Conservation (phyloP, 1,140 invertebrate genomes). For the Sweltsa coloradensis region DNA sequence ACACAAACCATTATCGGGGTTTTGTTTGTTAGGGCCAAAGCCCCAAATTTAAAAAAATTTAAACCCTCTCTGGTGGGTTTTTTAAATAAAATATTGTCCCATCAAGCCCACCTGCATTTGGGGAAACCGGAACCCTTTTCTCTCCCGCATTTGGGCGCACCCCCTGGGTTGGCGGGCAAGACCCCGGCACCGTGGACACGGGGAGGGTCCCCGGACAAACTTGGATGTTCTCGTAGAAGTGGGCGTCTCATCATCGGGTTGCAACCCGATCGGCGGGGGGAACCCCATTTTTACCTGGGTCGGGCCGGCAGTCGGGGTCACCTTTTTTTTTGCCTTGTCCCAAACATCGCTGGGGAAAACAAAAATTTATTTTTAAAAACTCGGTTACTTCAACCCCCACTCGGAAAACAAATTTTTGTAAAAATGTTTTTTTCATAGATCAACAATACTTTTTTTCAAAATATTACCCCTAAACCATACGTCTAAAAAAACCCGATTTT, state of each 20-base stretch:
- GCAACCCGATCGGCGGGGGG: slow-evolving; percentile 89
- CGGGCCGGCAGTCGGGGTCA: slow-evolving; percentile 77
- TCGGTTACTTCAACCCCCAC: too few relatives aligned
- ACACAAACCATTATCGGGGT: too few relatives aligned
- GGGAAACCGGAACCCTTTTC: slow-evolving; percentile 97
- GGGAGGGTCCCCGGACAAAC: slow-evolving; percentile 77
- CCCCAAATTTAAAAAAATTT: too few relatives aligned
- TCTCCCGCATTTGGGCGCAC: slow-evolving; percentile 97
- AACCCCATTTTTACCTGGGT: slow-evolving; percentile 95
- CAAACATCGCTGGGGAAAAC: slow-evolving; percentile 57
- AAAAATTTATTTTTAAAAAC: too few relatives aligned
- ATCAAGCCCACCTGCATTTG: slow-evolving; percentile 78
- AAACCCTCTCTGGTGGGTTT: too few relatives aligned
- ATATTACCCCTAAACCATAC: too few relatives aligned
- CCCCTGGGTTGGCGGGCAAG: slow-evolving; percentile 91
- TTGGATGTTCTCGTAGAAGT: slow-evolving; percentile 89
- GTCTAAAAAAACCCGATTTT: too few relatives aligned
- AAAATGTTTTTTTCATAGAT: too few relatives aligned
- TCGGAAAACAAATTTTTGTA: too few relatives aligned
- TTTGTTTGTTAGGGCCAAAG: too few relatives aligned
- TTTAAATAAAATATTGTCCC: too few relatives aligned
- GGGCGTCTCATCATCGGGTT: slow-evolving; percentile 97
- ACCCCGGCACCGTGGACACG: slow-evolving; percentile 91
- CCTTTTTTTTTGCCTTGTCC: slow-evolving; percentile 93
- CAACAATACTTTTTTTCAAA: too few relatives aligned